Percentiles rank a stretch among this genome's conserved stretches.
Evolutionary conservation across 1,140 invertebrate genomes (phyloP).

Genomic region (Glossosoma conforme): DNA sequence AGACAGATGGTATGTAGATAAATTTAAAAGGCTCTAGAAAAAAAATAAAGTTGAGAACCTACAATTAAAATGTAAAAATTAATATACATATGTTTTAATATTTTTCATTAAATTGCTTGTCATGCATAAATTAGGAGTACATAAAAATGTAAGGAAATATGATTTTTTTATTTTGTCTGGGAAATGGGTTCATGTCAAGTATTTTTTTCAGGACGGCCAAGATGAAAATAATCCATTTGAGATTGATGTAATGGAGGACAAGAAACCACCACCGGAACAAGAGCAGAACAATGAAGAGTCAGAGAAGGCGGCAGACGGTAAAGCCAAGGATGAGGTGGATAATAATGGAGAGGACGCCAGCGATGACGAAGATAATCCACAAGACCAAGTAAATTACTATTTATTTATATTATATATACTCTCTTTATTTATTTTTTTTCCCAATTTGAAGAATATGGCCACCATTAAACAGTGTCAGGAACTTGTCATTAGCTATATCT

Average conservation of each 20-base stretch:
- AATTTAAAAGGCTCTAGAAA: too few relatives aligned
- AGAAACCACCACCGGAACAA: slow-evolving; percentile 41
- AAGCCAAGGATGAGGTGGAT: slow-evolving; percentile 40
- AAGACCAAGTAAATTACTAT: slow-evolving; percentile 4
- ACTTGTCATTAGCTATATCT: too few relatives aligned
- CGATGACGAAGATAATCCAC: slow-evolving; percentile 36
- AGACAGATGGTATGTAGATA: too few relatives aligned
- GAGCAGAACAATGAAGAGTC: slow-evolving; percentile 34
- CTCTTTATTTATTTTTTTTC: not conserved
- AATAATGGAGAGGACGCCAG: slow-evolving; percentile 46
- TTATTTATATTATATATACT: not conserved
- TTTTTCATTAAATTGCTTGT: not conserved
- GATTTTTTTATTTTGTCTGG: too few relatives aligned
- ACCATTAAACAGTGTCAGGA: too few relatives aligned
- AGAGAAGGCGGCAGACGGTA: slow-evolving; percentile 40
- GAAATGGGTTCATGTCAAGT: too few relatives aligned
- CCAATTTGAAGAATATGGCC: not conserved
- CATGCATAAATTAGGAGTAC: not conserved
- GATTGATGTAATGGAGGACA: slow-evolving; percentile 70
- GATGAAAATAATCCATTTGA: slow-evolving; percentile 77
- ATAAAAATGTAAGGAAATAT: too few relatives aligned
- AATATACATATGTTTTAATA: not conserved
- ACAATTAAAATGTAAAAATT: not conserved
- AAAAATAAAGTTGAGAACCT: too few relatives aligned
- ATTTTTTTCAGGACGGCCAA: slow-evolving; percentile 48